phyloP scores from a whole-genome alignment of 2,888 invertebrate genomes.

The Apamea crenata region DNA sequence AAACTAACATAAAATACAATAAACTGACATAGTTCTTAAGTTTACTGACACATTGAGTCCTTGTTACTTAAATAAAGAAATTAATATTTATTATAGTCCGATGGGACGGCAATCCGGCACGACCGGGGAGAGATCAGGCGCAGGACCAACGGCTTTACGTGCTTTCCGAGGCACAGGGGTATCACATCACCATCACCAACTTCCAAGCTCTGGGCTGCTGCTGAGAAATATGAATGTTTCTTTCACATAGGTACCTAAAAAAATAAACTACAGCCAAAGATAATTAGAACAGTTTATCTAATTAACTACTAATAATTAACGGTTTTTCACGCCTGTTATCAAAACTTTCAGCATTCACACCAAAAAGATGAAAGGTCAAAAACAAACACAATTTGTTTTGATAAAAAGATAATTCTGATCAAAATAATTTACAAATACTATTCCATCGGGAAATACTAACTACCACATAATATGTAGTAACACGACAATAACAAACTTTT shows the following conservation, averaged over 20 bases:
- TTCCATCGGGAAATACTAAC: neutral
- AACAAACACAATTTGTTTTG: neutral
- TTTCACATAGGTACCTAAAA: neutral
- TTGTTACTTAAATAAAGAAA: too few species aligned
- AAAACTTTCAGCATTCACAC: neutral
- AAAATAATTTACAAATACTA: neutral
- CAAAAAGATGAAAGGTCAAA: constrained; percentile 10
- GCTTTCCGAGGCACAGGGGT: too few species aligned
- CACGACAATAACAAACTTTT: constrained; percentile 1
- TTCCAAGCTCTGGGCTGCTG: too few species aligned
- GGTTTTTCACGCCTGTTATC: neutral
- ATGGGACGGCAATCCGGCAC: too few species aligned
- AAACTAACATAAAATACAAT: too few species aligned
- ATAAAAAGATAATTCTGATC: neutral
- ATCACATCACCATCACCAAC: too few species aligned
- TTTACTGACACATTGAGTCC: too few species aligned
- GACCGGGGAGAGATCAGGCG: too few species aligned
- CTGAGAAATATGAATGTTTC: neutral
- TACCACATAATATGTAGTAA: constrained; percentile 20
- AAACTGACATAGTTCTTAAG: too few species aligned
- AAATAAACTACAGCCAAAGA: neutral
- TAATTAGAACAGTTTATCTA: neutral
- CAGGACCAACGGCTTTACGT: too few species aligned
- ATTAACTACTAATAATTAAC: neutral
- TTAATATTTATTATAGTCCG: too few species aligned